Percentiles rank a stretch among this genome's conserved stretches.
Conservation (phyloP, 2,113 vertebrate species). For the Phyllostomus hastatus region DNA sequence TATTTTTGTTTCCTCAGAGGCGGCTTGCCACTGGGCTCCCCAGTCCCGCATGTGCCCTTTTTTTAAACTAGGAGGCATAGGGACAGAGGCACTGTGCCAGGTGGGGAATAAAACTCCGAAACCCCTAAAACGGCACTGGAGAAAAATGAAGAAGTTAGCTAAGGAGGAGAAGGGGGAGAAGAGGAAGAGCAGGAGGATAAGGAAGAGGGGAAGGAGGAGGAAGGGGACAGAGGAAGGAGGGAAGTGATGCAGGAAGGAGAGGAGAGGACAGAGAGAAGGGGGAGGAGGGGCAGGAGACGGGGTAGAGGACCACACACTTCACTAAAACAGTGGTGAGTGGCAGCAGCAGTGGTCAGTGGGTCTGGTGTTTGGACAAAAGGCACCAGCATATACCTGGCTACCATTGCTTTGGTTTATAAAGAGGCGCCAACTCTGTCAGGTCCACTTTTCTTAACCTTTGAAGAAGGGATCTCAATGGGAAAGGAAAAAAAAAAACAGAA, state of each 20-base stretch:
- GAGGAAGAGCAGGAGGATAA: too few relatives aligned
- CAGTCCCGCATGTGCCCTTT: neutral
- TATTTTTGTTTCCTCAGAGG: neutral
- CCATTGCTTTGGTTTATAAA: neutral
- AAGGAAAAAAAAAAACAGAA: neutral
- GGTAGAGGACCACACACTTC: neutral
- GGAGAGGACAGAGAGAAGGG: rapidly evolving
- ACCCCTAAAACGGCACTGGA: neutral
- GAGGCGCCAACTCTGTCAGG: neutral
- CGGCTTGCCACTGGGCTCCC: neutral
- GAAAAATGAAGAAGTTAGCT: neutral
- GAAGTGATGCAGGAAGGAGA: too few relatives aligned
- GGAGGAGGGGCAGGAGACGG: rapidly evolving
- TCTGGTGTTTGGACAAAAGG: neutral
- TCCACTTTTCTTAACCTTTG: neutral
- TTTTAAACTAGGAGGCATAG: neutral
- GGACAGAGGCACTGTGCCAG: neutral
- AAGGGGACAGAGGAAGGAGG: neutral
- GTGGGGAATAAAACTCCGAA: neutral
- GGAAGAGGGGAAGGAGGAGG: too few relatives aligned
- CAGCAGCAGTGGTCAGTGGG: too few relatives aligned
- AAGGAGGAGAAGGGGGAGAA: too few relatives aligned
- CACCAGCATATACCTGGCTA: too few relatives aligned
- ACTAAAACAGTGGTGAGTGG: neutral
- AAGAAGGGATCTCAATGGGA: neutral